These are phyloP conservation scores for Apogon talboti DNA, from an alignment of 2,797 vertebrate species.

Conservation along the genomic window DNA sequence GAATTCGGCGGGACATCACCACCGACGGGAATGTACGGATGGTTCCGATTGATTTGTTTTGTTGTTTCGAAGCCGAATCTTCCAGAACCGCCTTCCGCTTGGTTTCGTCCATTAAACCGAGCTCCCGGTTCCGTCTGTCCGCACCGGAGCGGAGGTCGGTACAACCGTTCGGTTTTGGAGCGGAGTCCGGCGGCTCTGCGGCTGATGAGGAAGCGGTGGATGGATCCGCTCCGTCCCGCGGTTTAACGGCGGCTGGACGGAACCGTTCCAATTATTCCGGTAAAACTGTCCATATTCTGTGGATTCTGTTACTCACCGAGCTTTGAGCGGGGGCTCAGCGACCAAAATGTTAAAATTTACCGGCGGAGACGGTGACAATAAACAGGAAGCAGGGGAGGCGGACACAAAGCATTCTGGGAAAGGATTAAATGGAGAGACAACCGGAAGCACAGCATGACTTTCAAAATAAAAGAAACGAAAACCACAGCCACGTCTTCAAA, in stretches of 20 bases:
- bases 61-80: constrained; percentile 16
- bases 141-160: accelerated
- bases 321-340: constrained; percentile 11
- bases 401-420: constrained; percentile 83
- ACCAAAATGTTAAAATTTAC: constrained; percentile 43
- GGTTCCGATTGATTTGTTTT: too few species aligned
- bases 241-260: constrained; percentile 13
- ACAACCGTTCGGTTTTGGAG: neutral
- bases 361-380: constrained; percentile 76
- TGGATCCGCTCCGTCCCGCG: constrained; percentile 14
- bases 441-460: constrained; percentile 44
- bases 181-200: constrained; percentile 41
- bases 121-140: accelerated
- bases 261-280: too few species aligned
- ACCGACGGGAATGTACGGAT: too few species aligned
- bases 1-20: too few species aligned
- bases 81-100: accelerated
- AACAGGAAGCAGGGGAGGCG: constrained; percentile 80
- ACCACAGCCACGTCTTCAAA: neutral
- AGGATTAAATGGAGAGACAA: constrained; percentile 78
- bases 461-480: constrained; percentile 58
- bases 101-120: accelerated
- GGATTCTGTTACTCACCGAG: constrained; percentile 62
- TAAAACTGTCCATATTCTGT: neutral
- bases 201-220: constrained; percentile 57